phyloP scores from a whole-genome alignment of 2,797 vertebrate species.

The Rhadinocentrus ornatus region DNA sequence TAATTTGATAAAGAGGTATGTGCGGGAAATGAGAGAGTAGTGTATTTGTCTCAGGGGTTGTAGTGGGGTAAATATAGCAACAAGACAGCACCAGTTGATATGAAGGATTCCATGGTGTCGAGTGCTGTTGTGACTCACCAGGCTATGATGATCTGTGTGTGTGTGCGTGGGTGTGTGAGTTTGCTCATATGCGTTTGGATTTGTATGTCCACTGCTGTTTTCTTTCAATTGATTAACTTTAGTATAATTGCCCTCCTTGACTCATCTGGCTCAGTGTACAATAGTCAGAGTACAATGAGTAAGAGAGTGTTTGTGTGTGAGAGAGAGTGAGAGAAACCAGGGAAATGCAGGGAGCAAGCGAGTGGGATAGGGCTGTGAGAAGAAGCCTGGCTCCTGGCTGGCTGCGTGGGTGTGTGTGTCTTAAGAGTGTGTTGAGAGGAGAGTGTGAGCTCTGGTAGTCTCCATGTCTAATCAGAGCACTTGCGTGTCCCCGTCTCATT shows the following conservation, averaged over 20 bases:
- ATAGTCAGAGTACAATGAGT: constrained; percentile 23
- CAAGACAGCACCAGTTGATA: constrained; percentile 82
- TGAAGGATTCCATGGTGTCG: constrained; percentile 76
- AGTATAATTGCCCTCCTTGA: constrained; percentile 43
- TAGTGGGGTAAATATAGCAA: constrained; percentile 83
- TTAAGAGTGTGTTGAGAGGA: constrained; percentile 82
- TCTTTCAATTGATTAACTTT: constrained; percentile 56
- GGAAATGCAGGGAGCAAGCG: constrained; percentile 21
- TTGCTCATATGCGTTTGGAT: constrained; percentile 41
- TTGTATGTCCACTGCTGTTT: constrained; percentile 39
- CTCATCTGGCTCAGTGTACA: constrained; percentile 32
- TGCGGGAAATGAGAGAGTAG: constrained; percentile 75
- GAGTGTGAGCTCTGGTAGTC: constrained; percentile 68
- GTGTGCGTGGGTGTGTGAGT: constrained; percentile 24
- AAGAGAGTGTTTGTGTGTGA: constrained; percentile 18
- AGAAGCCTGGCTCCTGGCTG: constrained; percentile 74
- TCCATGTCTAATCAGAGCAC: constrained; percentile 84
- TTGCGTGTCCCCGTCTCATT: constrained; percentile 83
- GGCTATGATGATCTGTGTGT: constrained; percentile 38
- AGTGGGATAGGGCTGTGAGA: constrained; percentile 37
- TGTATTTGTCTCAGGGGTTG: constrained; percentile 77
- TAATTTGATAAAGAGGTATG: constrained; percentile 78
- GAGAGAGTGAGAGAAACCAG: constrained; percentile 16
- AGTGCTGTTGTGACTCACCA: constrained; percentile 76
- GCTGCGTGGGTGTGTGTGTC: constrained; percentile 69